Evolutionary conservation across 1,140 invertebrate species (phyloP), one percentile per base, ranked within the genome.

Genomic region (Hyphantria cunea): DNA sequence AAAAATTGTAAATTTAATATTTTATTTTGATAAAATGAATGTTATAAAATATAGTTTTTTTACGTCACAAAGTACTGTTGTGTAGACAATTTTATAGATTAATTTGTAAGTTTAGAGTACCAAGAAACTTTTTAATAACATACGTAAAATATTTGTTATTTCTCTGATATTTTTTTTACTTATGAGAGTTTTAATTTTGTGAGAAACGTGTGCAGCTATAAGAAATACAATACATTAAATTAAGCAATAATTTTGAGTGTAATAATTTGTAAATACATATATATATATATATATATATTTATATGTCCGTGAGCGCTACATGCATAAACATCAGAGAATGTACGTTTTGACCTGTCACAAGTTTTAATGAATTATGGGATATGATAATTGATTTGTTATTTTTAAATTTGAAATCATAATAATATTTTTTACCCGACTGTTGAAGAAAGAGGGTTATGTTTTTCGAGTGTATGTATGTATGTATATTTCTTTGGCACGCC

Each of bases 201-300:
- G 5, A 25, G 62, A 47, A 56, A 56, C 53, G 31, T 25, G 45
- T 42, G 47, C 62, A 64, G 62, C 62, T 56, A 37, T 51, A 34
- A 15, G 37, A 15, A 14, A 2, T 37, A 10, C 8, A 10, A 37
- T 10, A 37, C 34, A 37, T 3, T 10, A 10, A 37, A 10, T 37
- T 37, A 37, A 10, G 8, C 11, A 37, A 37, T 37, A 25, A 25
- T 25, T 1, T 25, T 25, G 34, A 12, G 15, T 37, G 44, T 48
- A 48, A 47, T 34, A 45, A 56, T 34, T 25, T 44, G 34, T 56
- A 44, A 44, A 44, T 17, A 25, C n/a, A n/a, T n/a, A n/a, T n/a
- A n/a, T n/a, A n/a, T n/a, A n/a, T n/a, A n/a, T n/a, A n/a, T n/a
- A n/a, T n/a, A n/a, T n/a, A n/a, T n/a, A n/a, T n/a, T n/a, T 11